Evolutionary conservation across 2,797 vertebrate genomes (phyloP).

Genomic region (Pagetopsis macropterus): DNA sequence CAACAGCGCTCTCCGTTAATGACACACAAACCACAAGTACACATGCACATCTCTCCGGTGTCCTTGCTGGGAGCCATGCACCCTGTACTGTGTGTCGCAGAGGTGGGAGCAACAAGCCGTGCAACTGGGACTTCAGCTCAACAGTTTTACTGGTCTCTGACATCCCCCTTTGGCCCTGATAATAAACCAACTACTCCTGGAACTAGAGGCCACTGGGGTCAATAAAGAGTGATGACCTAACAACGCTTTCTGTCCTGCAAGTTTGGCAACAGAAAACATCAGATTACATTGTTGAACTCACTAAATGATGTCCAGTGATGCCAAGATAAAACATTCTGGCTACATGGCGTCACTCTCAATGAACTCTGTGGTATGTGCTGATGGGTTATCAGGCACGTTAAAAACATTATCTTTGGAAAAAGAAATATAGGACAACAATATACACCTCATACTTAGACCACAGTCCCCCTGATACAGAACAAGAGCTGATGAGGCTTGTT

Average conservation of each 20-base stretch:
- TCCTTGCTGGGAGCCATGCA: slow-evolving; percentile 70
- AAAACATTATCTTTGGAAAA: not conserved
- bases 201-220: slow-evolving; percentile 26
- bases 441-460: not conserved
- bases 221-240: slow-evolving; percentile 58
- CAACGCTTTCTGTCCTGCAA: slow-evolving; percentile 17
- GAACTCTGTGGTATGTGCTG: not conserved
- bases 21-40: slow-evolving; percentile 24
- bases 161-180: slow-evolving; percentile 60
- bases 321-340: slow-evolving; percentile 9
- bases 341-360: slow-evolving; percentile 4
- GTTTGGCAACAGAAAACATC: slow-evolving; percentile 19
- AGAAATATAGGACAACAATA: slow-evolving; percentile 4
- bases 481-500: not conserved
- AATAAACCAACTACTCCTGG: slow-evolving; percentile 58
- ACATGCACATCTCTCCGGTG: slow-evolving; percentile 46
- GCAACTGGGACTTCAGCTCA: slow-evolving; percentile 68
- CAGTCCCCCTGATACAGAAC: not conserved
- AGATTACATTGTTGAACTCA: slow-evolving; percentile 20
- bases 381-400: not conserved
- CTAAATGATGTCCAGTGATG: slow-evolving; percentile 10
- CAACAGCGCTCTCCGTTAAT: slow-evolving; percentile 40
- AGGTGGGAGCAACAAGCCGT: slow-evolving; percentile 74
- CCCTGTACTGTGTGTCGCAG: slow-evolving; percentile 57
- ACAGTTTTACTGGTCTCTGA: slow-evolving; percentile 62